Evolutionary conservation across 2,797 vertebrate species (phyloP).

Genomic region (Streptopelia turtur): DNA sequence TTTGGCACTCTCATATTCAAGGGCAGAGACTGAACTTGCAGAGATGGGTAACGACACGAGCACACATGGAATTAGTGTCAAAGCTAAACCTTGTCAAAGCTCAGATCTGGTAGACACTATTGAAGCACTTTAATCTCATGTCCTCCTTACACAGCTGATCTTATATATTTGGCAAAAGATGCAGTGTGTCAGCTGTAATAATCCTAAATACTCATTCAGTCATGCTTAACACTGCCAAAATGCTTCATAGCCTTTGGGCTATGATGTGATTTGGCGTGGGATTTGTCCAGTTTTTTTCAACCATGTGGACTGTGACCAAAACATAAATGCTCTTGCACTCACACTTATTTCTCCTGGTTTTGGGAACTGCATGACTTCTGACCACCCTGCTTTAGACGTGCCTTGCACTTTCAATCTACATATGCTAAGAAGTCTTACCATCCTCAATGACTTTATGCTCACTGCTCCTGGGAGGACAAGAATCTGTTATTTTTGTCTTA

Average conservation of each 20-base stretch:
- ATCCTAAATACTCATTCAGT: not conserved
- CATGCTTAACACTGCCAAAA: not conserved
- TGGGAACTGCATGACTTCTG: not conserved
- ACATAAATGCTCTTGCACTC: not conserved
- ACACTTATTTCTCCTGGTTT: not conserved
- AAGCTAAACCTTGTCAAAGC: not conserved
- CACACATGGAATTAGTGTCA: not conserved
- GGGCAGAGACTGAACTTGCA: not conserved
- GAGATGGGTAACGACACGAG: not conserved
- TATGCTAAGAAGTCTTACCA: not conserved
- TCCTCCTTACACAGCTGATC: not conserved
- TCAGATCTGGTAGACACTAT: not conserved
- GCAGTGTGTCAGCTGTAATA: not conserved
- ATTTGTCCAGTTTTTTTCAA: not conserved
- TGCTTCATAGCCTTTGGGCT: not conserved
- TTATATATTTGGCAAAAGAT: not conserved
- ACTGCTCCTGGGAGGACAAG: not conserved
- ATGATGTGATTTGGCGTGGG: not conserved
- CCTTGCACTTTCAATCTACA: not conserved
- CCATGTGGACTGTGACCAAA: not conserved
- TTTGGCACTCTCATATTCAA: not conserved
- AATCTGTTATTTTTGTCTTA: not conserved
- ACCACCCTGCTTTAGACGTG: rapidly evolving
- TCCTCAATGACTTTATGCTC: not conserved
- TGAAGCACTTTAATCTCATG: not conserved